These are phyloP conservation scores for Shargacucullia verbasci DNA, from an alignment of 2,888 invertebrate genomes.

Conservation along the genomic window DNA sequence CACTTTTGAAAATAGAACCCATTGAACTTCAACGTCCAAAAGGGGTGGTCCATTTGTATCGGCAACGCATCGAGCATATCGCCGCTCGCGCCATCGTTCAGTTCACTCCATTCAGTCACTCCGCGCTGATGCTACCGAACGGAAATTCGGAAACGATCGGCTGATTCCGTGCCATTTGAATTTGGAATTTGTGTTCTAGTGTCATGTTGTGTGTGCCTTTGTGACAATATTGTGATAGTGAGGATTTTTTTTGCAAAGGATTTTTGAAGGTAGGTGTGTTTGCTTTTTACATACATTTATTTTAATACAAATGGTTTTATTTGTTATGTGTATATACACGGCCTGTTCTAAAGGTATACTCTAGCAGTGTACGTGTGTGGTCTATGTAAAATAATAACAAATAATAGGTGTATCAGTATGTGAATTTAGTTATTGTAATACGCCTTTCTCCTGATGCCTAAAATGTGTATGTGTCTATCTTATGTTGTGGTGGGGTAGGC, in stretches of 20 bases:
- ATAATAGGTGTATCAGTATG: too few species aligned
- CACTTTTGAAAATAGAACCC: slow-evolving; percentile 17
- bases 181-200: slow-evolving; percentile 36
- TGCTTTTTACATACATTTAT: neutral
- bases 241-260: slow-evolving; percentile 3
- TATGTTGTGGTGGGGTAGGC: too few species aligned
- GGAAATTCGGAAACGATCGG: slow-evolving; percentile 52
- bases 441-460: too few species aligned
- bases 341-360: neutral
- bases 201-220: slow-evolving; percentile 39
- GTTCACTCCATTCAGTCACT: slow-evolving; percentile 58
- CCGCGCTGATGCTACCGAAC: slow-evolving; percentile 60
- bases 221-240: slow-evolving; percentile 16
- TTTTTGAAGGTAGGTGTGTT: slow-evolving; percentile 19
- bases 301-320: too few species aligned
- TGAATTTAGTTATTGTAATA: too few species aligned
- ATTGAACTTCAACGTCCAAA: slow-evolving; percentile 44
- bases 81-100: slow-evolving; percentile 53
- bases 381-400: too few species aligned
- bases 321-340: too few species aligned
- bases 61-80: slow-evolving; percentile 64
- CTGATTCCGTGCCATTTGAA: slow-evolving; percentile 42
- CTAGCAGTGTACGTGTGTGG: too few species aligned
- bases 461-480: too few species aligned
- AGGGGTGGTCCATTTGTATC: slow-evolving; percentile 65